Base-by-base conservation (phyloP, 2,113 vertebrate species). In the Gopherus evgoodei region DNA sequence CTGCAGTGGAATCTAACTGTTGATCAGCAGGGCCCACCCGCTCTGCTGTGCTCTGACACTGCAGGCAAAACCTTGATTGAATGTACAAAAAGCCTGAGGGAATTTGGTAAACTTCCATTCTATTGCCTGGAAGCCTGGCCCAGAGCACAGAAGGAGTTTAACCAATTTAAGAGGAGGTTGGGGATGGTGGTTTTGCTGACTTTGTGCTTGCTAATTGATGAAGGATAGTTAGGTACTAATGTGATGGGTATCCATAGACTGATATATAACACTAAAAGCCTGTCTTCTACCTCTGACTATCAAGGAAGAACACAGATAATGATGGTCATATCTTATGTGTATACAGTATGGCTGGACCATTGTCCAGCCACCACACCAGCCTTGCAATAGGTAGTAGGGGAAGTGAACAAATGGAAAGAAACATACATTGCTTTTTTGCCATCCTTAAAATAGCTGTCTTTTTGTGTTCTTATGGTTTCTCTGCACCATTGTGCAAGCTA, bases 1-100 rank as follows among this genome's bases (percentile, higher is more conserved):
- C n/a, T 0, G 0, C 0, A 0, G 8, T 47, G 65, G 50, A 62
- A 12, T 8, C 75, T 84, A 10, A 16, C 0, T 0, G 54, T 56
- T 0, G 0, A 25, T 1, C 0, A 1, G 22, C 54, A 0, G 0
- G 57, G 56, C 38, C 82, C 76, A 31, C 6, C 72, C 5, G 0
- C n/a, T 25, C 42, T 0, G 0, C n/a, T 0, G 0, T 94, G 86
- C 38, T 84, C 72, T 83, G 80, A 38, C 0, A 0, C 62, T 6
- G n/a, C 1, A 1, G 59, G 49, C 31, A 56, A 93, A 94, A 27
- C 56, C 27, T 27, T 10, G 92, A 24, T 81, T 87, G 89, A 1
- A 82, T 76, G 62, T 52, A 44, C 8, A 78, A 81, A 80, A 0
- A 0, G 16, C 81, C 88, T 52, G 13, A 62, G 86, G 92, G 79